Conservation (phyloP, 2,797 vertebrate genomes). For the Liasis olivaceus region DNA sequence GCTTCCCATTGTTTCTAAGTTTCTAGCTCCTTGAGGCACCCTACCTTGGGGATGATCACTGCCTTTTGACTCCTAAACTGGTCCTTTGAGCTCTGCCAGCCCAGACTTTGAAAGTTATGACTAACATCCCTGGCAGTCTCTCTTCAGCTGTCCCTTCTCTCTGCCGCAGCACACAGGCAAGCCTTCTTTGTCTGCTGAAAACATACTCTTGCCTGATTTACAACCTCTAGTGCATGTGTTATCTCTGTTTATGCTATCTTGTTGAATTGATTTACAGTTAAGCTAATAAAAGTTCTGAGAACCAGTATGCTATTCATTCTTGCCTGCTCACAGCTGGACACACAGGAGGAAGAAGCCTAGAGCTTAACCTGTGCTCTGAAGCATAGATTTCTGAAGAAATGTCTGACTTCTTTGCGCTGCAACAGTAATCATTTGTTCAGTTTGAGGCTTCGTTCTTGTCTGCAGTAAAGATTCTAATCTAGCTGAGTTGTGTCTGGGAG, state of each 20-base stretch:
- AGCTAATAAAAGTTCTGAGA: neutral
- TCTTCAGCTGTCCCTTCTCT: neutral
- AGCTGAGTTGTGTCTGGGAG: neutral
- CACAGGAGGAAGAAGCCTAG: neutral
- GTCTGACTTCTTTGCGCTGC: neutral
- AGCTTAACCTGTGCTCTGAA: neutral
- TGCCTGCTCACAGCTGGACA: neutral
- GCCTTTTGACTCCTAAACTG: neutral
- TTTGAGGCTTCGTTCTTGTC: neutral
- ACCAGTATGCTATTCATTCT: neutral
- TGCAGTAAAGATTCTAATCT: neutral
- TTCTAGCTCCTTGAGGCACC: neutral
- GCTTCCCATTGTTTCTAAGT: neutral
- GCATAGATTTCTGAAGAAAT: neutral
- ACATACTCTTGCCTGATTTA: neutral
- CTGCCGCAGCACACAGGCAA: neutral
- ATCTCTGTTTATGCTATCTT: neutral
- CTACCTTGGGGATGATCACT: neutral
- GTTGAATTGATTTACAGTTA: neutral
- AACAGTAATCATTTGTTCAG: neutral
- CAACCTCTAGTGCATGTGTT: neutral
- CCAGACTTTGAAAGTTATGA: neutral
- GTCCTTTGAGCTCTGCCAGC: neutral
- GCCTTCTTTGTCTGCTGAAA: neutral
- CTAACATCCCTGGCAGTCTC: neutral